Conservation (phyloP, 2,113 vertebrate species). For the Cyanoderma ruficeps region DNA sequence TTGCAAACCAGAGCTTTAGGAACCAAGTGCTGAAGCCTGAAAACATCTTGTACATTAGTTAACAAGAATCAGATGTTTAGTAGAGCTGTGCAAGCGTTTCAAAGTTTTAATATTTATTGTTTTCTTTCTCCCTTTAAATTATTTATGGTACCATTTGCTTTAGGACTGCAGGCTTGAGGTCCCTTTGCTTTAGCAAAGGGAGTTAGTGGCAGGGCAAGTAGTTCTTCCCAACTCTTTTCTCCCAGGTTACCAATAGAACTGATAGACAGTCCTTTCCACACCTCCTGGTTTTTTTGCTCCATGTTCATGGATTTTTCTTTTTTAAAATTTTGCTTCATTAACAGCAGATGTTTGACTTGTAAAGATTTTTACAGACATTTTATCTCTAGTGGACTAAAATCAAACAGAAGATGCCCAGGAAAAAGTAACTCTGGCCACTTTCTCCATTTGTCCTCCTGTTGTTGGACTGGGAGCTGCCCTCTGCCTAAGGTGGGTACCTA, state of each 20-base stretch:
- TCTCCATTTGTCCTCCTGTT: neutral
- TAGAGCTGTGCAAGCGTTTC: neutral
- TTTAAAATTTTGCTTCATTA: neutral
- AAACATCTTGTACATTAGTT: neutral
- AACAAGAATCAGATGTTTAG: neutral
- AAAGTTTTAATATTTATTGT: neutral
- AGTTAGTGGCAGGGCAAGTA: neutral
- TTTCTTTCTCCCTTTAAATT: neutral
- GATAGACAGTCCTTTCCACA: neutral
- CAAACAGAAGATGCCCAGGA: neutral
- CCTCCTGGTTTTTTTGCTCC: neutral
- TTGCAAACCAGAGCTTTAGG: neutral
- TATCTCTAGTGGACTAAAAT: neutral
- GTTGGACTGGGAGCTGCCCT: neutral
- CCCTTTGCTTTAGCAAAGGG: neutral
- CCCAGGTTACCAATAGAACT: neutral
- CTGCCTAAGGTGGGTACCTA: neutral
- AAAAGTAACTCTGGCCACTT: neutral
- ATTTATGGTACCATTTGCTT: neutral
- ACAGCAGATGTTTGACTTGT: neutral
- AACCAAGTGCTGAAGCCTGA: neutral
- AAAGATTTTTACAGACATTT: neutral
- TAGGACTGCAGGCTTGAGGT: neutral
- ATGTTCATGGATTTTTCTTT: neutral
- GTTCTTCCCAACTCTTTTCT: neutral